Conservation (phyloP, 2,797 vertebrate species). For the Protonibea diacanthus region DNA sequence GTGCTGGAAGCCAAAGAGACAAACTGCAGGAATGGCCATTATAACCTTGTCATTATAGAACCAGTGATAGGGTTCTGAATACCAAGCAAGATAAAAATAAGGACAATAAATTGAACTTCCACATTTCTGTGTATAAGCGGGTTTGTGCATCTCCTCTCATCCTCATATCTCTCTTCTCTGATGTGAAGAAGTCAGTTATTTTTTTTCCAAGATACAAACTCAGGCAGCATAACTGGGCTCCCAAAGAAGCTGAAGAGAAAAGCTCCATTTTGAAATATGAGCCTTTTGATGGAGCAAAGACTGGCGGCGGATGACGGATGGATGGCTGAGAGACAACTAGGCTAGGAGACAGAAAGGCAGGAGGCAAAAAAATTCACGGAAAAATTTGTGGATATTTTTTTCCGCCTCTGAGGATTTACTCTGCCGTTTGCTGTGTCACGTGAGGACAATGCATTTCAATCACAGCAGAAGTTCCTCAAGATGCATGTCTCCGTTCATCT, state of each 20-base stretch:
- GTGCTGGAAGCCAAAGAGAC: slow-evolving; percentile 36
- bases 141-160: slow-evolving; percentile 40
- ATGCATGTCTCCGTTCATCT: slow-evolving; percentile 1
- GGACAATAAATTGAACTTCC: slow-evolving; percentile 45
- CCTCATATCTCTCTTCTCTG: slow-evolving; percentile 35
- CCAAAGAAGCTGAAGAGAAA: slow-evolving; percentile 57
- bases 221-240: slow-evolving; percentile 38
- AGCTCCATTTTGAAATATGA: slow-evolving; percentile 74
- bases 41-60: slow-evolving; percentile 51
- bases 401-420: slow-evolving; percentile 36
- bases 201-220: slow-evolving; percentile 44
- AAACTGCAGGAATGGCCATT: slow-evolving; percentile 46
- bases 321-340: slow-evolving; percentile 66
- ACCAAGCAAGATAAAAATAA: slow-evolving; percentile 46
- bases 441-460: slow-evolving; percentile 39
- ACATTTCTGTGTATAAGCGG: slow-evolving; percentile 36
- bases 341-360: slow-evolving; percentile 38
- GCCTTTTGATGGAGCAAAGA: slow-evolving; percentile 73
- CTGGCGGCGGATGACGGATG: slow-evolving; percentile 68
- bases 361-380: slow-evolving; percentile 1
- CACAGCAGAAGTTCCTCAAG: slow-evolving; percentile 17
- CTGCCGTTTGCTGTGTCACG: slow-evolving; percentile 22
- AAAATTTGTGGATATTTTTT: slow-evolving; percentile 27
- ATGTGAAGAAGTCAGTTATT: slow-evolving; percentile 46
- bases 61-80: slow-evolving; percentile 49